Evolutionary conservation across 2,113 vertebrate species (phyloP).

Genomic region (Thunnus maccoyii): DNA sequence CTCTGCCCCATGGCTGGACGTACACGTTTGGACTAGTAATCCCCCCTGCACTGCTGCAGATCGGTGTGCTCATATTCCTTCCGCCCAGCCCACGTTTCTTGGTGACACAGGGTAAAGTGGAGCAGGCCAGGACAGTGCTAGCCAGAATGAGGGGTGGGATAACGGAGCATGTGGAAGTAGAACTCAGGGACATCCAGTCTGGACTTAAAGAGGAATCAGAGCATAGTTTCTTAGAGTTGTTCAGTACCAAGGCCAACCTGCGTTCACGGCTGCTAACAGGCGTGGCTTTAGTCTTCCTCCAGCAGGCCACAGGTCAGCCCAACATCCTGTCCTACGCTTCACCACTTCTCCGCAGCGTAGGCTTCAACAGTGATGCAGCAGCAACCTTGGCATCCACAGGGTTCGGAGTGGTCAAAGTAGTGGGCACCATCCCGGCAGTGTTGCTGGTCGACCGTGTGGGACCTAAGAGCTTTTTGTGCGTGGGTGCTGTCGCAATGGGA

Average conservation of each 20-base stretch:
- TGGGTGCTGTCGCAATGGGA: slow-evolving; percentile 91
- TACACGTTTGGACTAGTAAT: slow-evolving; percentile 93
- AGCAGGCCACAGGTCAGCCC: slow-evolving; percentile 95
- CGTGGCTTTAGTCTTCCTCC: slow-evolving; percentile 90
- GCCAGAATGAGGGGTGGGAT: slow-evolving; percentile 81
- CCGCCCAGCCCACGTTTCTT: slow-evolving; percentile 95
- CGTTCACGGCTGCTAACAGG: slow-evolving; percentile 91
- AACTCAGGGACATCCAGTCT: slow-evolving; percentile 89
- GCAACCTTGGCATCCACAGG: slow-evolving; percentile 95
- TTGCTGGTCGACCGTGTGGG: slow-evolving; percentile 93
- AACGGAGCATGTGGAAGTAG: slow-evolving; percentile 77
- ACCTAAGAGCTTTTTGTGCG: slow-evolving; percentile 92
- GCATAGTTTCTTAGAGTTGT: slow-evolving; percentile 90
- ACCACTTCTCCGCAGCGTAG: slow-evolving; percentile 92
- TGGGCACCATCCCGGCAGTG: slow-evolving; percentile 91
- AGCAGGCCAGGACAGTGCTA: slow-evolving; percentile 89
- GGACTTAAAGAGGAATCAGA: slow-evolving; percentile 92
- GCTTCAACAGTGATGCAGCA: slow-evolving; percentile 93
- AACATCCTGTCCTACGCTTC: slow-evolving; percentile 97
- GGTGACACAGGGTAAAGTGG: slow-evolving; percentile 87
- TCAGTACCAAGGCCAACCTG: slow-evolving; percentile 92
- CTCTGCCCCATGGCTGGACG: slow-evolving; percentile 88
- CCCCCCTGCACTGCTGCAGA: slow-evolving; percentile 90
- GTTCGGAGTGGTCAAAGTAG: slow-evolving; percentile 93
- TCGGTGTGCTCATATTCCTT: slow-evolving; percentile 89